Evolutionary conservation across 2,888 invertebrate genomes (phyloP), one percentile per base, ranked within the genome.

Genomic region (Drosophila nr. perissopoda): DNA sequence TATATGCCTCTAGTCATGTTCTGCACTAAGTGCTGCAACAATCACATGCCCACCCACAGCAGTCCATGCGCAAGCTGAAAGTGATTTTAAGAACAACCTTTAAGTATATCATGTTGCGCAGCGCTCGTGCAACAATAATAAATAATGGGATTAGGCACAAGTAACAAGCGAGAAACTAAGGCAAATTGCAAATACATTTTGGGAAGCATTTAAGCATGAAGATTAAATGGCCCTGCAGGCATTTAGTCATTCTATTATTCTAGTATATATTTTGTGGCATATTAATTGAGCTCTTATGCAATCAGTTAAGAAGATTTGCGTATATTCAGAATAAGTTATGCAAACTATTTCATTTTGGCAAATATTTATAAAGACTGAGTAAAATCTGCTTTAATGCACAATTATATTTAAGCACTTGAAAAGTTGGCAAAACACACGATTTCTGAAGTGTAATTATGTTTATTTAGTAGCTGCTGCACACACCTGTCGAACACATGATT

Each of bases 401-500:
- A 13, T 45, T 21, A 21, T 42, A 21, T 7, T 45, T 25, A 45
- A 45, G 45, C 25, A 45, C 13, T 16, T 25, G 4, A 45, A 25
- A 25, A 0, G 25, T 8, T 16, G 25, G 25, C 42, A 21, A 42
- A 42, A 42, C 0, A 6, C 42, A 42, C 21, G 34, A 40, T 33
- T 40, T 27, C 4, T 29, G 33, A 62, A 36, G 16, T 27, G 18
- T 40, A 25, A 42, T 38, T 53, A 5, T 40, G 16, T 31, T n/a
- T 25, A 11, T 42, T 45, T 59, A n/a, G 16, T 27, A 40, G 18
- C n/a, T 27, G 51, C 29, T 69, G 42, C 48, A 52, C 57, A 63
- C 69, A 69, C 69, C 69, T 69, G 61, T 21, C 69, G 45, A 16
- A 10, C 62, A 25, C n/a, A 71, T 73, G 73, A 72, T 49, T 62